Conservation (phyloP, 2,888 invertebrate genomes). For the Platynereis dumerilii region DNA sequence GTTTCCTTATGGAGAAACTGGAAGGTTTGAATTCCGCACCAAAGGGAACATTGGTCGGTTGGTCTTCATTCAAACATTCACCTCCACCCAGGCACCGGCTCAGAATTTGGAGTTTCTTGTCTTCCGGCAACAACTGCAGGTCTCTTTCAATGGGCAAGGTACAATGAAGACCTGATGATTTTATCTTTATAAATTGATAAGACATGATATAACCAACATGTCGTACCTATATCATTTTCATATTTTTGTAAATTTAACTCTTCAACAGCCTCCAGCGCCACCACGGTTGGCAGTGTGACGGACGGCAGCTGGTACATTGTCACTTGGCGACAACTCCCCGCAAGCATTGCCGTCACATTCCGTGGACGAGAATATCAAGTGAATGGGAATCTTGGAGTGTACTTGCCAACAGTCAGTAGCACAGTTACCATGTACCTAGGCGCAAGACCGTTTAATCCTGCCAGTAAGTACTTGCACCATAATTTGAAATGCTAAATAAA, state of each 20-base stretch:
- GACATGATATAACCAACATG: too few relatives aligned
- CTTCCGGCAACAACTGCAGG: conserved; percentile 42
- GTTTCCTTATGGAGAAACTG: conserved; percentile 48
- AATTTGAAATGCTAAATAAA: too few relatives aligned
- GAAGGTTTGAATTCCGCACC: conserved; percentile 49
- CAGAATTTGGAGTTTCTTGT: conserved; percentile 48
- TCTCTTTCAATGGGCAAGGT: conserved; percentile 16
- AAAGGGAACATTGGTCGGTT: conserved; percentile 44
- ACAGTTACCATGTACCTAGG: conserved; percentile 43
- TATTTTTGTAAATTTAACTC: too few relatives aligned
- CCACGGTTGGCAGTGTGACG: conserved; percentile 20
- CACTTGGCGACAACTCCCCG: conserved; percentile 15
- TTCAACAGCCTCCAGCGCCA: too few relatives aligned
- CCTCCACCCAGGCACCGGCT: conserved; percentile 17
- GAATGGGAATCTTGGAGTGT: conserved; percentile 39
- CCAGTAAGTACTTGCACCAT: not conserved
- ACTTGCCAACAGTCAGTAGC: conserved; percentile 24
- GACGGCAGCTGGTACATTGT: conserved; percentile 52
- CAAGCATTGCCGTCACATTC: conserved; percentile 5
- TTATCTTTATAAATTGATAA: too few relatives aligned
- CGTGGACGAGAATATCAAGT: conserved; percentile 22
- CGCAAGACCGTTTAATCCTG: conserved; percentile 43
- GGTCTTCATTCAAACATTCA: conserved; percentile 44
- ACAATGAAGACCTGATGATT: too few relatives aligned
- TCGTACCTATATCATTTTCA: too few relatives aligned